Base-by-base conservation (phyloP, 2,888 invertebrate species). In the Macaria notata region DNA sequence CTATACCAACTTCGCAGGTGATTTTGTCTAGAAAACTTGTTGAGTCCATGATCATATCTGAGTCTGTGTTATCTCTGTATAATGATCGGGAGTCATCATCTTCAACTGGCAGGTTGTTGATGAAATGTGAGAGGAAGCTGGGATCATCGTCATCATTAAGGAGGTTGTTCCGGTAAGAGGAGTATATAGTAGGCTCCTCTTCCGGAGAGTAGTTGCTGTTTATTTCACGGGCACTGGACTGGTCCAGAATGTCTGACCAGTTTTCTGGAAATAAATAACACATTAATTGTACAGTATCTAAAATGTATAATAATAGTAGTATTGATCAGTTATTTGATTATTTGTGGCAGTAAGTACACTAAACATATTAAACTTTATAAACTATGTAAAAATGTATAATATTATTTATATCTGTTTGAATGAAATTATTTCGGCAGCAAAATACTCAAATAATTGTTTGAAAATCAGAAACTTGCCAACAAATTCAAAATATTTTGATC, bases 1-100 rank as follows among this genome's bases (percentile, higher is more conserved):
- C 41, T 1, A 80, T 74, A 8, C 93, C 94, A 30, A 94, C 86
- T 77, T 94, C 93, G 82, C 96, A 96, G 3, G 92, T 81, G 8
- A 92, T 84, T 64, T 92, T 92, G 48, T 92, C 85, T 45, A 90
- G 75, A 69, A 88, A 92, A 57, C 83, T 92, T 2, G 85, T 79
- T 6, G 92, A 92, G 36, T 93, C 92, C 72, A 92, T 77, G 56
- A 89, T 84, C 83, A 92, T 89, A 47, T 92, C 83, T 70, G 83
- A 82, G 39, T 90, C 90, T 58, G 69, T 74, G 51, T 73, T 84
- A 46, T 88, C 87, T 67, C 83, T 75, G 65, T 83, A 91, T 61
- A 79, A 86, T 3, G 74, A 71, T 62, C 83, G 73, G 8, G 79
- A 59, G 6, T 85, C 87, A 41, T 87, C 89, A 8, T 86, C 89